phyloP scores from a whole-genome alignment of 1,140 invertebrate genomes.

The Leptoteleia sp. region DNA sequence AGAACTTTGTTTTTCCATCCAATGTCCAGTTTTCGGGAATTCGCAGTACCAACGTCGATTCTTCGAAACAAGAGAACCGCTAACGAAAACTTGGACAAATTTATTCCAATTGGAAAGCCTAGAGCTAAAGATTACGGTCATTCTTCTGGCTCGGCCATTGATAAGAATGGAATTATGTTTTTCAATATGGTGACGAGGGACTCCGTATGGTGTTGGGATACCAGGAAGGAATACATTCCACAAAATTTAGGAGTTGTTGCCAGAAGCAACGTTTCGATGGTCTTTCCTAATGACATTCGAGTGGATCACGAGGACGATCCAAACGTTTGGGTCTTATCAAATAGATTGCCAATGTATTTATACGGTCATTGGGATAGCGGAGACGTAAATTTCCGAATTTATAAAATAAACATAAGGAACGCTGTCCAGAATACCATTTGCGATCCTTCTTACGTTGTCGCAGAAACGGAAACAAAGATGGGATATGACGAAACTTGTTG shows the following conservation, averaged over 20 bases:
- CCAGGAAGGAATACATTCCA: conserved; percentile 85
- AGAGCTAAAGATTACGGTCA: conserved; percentile 85
- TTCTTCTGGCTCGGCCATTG: conserved; percentile 86
- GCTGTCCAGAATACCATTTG: conserved; percentile 86
- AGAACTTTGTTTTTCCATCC: conserved; percentile 88
- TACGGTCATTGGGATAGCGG: conserved; percentile 85
- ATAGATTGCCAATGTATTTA: conserved; percentile 87
- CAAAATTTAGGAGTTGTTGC: conserved; percentile 84
- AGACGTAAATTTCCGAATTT: conserved; percentile 87
- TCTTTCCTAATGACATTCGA: conserved; percentile 90
- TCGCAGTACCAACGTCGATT: conserved; percentile 85
- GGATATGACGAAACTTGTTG: conserved; percentile 76
- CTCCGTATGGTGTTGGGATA: conserved; percentile 90
- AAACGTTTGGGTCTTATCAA: conserved; percentile 88
- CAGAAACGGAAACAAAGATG: conserved; percentile 64
- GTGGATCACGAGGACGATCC: conserved; percentile 86
- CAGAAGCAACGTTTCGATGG: conserved; percentile 82
- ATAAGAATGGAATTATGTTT: conserved; percentile 87
- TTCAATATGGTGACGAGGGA: conserved; percentile 88
- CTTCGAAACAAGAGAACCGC: conserved; percentile 83
- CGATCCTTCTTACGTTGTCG: conserved; percentile 82
- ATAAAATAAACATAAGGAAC: conserved; percentile 83
- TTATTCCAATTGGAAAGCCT: conserved; percentile 83
- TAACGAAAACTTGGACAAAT: conserved; percentile 82
- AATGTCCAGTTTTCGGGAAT: conserved; percentile 89